These are phyloP conservation scores for Panagrolaimus sp. DNA, from an alignment of 1,140 invertebrate species.

Conservation along the genomic window DNA sequence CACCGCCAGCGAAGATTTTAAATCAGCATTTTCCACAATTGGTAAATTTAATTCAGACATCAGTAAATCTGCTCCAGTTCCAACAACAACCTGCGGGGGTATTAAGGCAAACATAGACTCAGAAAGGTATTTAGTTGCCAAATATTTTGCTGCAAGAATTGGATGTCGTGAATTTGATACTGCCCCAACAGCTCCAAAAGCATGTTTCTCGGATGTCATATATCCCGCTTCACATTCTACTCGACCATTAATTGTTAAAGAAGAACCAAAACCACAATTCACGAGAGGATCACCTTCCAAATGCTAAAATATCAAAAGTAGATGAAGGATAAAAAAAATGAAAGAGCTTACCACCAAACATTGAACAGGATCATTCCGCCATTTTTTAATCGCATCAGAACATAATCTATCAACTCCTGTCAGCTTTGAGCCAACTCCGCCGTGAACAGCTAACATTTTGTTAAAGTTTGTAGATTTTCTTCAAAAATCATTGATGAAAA, in stretches of 20 bases:
- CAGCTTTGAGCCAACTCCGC: slow-evolving; percentile 22
- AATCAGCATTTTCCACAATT: slow-evolving; percentile 1
- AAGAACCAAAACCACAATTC: slow-evolving; percentile 43
- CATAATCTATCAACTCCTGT: slow-evolving; percentile 25
- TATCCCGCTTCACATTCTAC: slow-evolving; percentile 45
- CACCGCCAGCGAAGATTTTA: slow-evolving; percentile 20
- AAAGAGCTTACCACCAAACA: slow-evolving; percentile 29
- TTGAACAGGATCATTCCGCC: slow-evolving; percentile 18
- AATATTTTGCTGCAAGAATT: slow-evolving; percentile 20
- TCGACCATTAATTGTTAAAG: slow-evolving; percentile 31
- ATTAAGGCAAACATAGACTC: slow-evolving; percentile 21
- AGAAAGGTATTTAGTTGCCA: not conserved
- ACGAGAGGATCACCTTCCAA: slow-evolving; percentile 29
- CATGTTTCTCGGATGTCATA: slow-evolving; percentile 33
- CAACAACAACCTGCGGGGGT: slow-evolving; percentile 31
- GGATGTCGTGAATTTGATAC: slow-evolving; percentile 26
- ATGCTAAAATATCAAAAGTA: slow-evolving; percentile 18
- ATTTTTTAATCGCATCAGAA: slow-evolving; percentile 23
- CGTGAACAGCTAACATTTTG: slow-evolving; percentile 30
- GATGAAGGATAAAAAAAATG: not conserved
- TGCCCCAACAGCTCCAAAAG: slow-evolving; percentile 38
- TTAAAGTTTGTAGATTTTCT: not conserved
- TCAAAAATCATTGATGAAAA: slow-evolving; percentile 29
- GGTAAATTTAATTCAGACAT: not conserved
- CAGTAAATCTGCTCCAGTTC: slow-evolving; percentile 33